phyloP scores from a whole-genome alignment of 2,113 vertebrate species.

The Pipra filicauda region DNA sequence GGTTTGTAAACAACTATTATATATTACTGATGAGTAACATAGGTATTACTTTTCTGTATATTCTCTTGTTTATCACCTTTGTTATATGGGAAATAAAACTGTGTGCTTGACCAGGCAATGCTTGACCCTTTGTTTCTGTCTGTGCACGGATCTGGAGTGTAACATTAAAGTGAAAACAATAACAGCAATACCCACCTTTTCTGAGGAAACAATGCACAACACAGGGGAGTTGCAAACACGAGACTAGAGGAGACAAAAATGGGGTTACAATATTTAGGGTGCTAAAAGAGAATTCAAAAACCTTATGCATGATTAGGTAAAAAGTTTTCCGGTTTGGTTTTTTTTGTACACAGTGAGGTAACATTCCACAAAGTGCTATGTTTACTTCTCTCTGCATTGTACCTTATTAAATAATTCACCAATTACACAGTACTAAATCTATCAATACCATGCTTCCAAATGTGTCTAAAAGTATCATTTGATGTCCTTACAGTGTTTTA shows the following conservation, averaged over 20 bases:
- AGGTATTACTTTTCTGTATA: not conserved
- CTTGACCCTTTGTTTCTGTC: not conserved
- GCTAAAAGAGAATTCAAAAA: not conserved
- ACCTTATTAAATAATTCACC: not conserved
- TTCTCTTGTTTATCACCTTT: not conserved
- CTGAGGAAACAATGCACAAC: conserved; percentile 96
- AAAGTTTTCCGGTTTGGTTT: not conserved
- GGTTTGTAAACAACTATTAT: not conserved
- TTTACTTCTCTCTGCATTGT: not conserved
- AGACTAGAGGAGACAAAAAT: conserved; percentile 76
- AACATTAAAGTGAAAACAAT: not conserved
- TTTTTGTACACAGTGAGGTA: not conserved
- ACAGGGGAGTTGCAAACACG: conserved; percentile 95
- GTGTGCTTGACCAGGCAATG: not conserved
- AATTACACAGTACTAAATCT: not conserved
- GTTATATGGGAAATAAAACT: not conserved
- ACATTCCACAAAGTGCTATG: not conserved
- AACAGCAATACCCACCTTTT: conserved; percentile 83
- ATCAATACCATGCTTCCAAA: not conserved
- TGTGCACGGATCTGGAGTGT: not conserved
- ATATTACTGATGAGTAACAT: not conserved
- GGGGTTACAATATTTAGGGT: not conserved
- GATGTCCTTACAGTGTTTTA: not conserved
- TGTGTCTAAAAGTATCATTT: not conserved
- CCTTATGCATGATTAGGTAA: not conserved